These are phyloP conservation scores for Pollenia griseotomentosa DNA, from an alignment of 2,888 invertebrate genomes.

Conservation along the genomic window DNA sequence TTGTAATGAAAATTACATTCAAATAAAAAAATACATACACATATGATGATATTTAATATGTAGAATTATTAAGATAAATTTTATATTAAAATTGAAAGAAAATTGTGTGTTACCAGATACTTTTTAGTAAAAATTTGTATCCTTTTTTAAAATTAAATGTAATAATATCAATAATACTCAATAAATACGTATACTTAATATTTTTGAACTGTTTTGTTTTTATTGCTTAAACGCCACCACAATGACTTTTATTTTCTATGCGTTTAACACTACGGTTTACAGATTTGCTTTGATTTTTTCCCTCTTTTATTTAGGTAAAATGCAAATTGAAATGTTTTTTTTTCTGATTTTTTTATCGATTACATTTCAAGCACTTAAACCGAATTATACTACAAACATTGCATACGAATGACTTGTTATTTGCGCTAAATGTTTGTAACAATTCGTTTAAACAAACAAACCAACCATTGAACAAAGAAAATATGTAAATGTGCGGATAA, in stretches of 20 bases:
- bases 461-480: conserved; percentile 44
- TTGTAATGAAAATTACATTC: conserved; percentile 6
- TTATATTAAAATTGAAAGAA: no score
- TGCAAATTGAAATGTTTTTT: conserved; percentile 57
- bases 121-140: no score
- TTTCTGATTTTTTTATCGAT: conserved; percentile 19
- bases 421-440: conserved; percentile 46
- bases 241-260: not conserved
- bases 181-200: conserved; percentile 39
- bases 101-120: no score
- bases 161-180: not conserved
- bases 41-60: not conserved
- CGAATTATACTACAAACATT: conserved; percentile 50
- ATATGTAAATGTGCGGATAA: conserved; percentile 61
- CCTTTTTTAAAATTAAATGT: not conserved
- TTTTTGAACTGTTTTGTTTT: conserved; percentile 22
- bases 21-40: not conserved
- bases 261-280: not conserved
- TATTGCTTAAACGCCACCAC: conserved; percentile 43
- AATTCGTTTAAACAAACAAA: conserved; percentile 6
- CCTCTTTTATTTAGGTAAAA: not conserved
- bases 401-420: conserved; percentile 61
- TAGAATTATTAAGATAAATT: not conserved
- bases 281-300: not conserved
- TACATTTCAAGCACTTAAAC: conserved; percentile 29